These are phyloP conservation scores for Daphoenositta chrysoptera DNA, from an alignment of 2,113 vertebrate species.

Conservation along the genomic window DNA sequence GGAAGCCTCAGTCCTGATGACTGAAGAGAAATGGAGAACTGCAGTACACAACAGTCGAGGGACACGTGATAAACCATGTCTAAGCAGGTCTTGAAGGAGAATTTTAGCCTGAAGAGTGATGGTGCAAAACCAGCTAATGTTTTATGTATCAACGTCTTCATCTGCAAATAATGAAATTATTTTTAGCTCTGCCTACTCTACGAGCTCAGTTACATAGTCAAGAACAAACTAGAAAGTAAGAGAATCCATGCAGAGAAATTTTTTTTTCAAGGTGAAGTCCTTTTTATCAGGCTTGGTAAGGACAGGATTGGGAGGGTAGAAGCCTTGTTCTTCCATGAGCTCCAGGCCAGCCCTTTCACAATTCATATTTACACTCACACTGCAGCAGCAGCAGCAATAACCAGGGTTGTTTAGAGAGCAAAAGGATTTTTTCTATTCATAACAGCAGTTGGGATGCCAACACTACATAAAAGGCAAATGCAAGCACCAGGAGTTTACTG, in stretches of 20 bases:
- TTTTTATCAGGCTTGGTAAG: not conserved
- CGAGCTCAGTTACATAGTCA: not conserved
- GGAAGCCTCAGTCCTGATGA: not conserved
- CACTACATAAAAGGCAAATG: not conserved
- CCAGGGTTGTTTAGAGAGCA: not conserved
- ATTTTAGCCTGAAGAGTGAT: not conserved
- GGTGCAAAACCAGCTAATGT: not conserved
- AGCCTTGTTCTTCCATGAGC: not conserved
- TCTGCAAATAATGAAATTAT: not conserved
- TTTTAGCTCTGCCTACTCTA: not conserved
- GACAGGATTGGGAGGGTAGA: not conserved
- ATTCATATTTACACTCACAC: not conserved
- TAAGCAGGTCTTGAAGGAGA: not conserved
- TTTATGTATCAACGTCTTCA: not conserved
- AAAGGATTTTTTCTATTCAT: not conserved
- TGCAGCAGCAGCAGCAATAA: not conserved
- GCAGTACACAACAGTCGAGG: not conserved
- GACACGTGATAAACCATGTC: not conserved
- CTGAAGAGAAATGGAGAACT: not conserved
- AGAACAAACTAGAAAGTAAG: not conserved
- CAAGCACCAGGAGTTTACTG: not conserved
- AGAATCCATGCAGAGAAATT: not conserved
- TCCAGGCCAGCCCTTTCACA: not conserved
- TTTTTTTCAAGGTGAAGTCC: not conserved
- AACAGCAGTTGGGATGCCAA: not conserved